A percentile compares a stretch with the other conserved stretches of the same genome.
These are phyloP conservation scores for Dendrocincla tyrannina DNA, from an alignment of 2,797 vertebrate species.

Conservation along the genomic window DNA sequence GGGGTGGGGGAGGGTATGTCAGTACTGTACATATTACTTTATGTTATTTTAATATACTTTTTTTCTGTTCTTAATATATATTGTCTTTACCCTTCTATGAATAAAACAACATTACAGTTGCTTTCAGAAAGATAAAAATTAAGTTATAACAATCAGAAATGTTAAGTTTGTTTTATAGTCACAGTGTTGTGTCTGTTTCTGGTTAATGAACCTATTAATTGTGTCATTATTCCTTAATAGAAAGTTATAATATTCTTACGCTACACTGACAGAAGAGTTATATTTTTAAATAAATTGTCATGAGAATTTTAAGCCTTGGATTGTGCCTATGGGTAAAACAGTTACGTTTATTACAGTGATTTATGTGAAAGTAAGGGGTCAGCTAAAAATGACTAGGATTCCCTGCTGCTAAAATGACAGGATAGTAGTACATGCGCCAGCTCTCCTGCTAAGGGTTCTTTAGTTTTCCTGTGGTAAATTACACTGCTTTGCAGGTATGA, in stretches of 20 bases:
- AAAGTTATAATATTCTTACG: conserved; percentile 31
- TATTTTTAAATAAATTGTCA: conserved; percentile 46
- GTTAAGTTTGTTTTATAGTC: background rate
- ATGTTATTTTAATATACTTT: background rate
- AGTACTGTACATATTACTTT: background rate
- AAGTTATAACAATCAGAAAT: background rate
- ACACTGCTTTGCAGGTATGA: conserved; percentile 64
- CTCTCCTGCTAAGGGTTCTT: conserved; percentile 78
- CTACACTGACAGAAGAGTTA: conserved; percentile 30
- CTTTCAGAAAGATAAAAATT: background rate
- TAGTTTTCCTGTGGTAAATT: conserved; percentile 72
- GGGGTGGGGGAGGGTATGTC: background rate
- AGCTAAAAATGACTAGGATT: conserved; percentile 78
- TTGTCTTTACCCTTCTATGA: background rate
- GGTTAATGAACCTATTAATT: conserved; percentile 37
- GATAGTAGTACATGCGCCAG: conserved; percentile 73
- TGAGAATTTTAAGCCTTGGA: conserved; percentile 61
- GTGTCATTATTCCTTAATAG: conserved; percentile 30
- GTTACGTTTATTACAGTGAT: conserved; percentile 80
- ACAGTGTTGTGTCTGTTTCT: background rate
- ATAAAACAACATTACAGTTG: background rate
- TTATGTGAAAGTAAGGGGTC: conserved; percentile 79
- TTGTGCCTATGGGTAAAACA: conserved; percentile 56
- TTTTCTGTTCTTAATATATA: background rate
- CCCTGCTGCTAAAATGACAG: conserved; percentile 85